These are phyloP conservation scores for Mesembrinibis cayennensis DNA, from an alignment of 2,113 vertebrate species.

Conservation along the genomic window DNA sequence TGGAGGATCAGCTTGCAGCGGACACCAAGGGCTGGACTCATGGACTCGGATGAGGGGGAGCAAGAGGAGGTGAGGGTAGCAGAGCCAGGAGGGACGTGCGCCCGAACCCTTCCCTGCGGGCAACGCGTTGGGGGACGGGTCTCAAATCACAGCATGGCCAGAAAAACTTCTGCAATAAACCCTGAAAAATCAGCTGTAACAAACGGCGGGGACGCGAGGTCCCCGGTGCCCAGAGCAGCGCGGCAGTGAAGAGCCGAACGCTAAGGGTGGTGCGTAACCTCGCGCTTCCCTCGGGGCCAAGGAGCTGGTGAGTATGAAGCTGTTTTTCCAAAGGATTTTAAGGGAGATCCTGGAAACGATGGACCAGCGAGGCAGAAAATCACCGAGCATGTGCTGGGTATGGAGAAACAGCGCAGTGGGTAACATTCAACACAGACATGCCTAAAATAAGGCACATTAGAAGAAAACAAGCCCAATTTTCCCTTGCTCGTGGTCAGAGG, in stretches of 20 bases:
- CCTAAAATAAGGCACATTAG: neutral
- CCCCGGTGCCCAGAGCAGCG: accelerated
- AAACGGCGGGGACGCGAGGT: accelerated
- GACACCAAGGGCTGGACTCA: neutral
- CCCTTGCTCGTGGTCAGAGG: neutral
- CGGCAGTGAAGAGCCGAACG: no score
- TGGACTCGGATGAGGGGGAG: neutral
- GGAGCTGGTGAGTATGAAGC: neutral
- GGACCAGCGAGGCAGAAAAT: neutral
- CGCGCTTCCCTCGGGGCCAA: neutral
- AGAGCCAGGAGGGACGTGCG: neutral
- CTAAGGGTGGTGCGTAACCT: neutral
- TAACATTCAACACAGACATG: neutral
- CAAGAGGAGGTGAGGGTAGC: no score
- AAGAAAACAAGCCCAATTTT: neutral
- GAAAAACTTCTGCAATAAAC: neutral
- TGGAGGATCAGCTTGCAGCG: neutral
- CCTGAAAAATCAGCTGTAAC: neutral
- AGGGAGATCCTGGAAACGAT: neutral
- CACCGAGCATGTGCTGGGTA: neutral
- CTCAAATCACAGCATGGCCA: neutral
- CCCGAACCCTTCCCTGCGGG: neutral
- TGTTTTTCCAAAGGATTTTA: neutral
- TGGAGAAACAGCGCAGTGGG: neutral
- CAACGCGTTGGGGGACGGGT: accelerated